Evolutionary conservation across 2,888 invertebrate species (phyloP).

Genomic region (Rhorus exstirpatorius): DNA sequence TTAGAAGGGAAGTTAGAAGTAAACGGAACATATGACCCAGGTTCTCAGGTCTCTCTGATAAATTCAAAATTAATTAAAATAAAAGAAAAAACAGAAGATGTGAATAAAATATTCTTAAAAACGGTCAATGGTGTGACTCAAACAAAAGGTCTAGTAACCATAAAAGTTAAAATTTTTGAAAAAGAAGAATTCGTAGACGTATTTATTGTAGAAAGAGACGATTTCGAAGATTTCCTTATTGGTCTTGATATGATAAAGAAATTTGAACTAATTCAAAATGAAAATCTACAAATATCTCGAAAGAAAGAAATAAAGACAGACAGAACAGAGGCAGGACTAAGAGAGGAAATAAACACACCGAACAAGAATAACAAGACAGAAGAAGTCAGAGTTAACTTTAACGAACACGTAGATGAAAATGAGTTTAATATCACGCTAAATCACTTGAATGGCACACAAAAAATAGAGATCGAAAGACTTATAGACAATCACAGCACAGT

Average conservation of each 20-base stretch:
- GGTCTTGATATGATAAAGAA: conserved; percentile 59
- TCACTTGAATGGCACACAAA: conserved; percentile 41
- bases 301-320: conserved; percentile 57
- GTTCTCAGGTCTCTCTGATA: conserved; percentile 71
- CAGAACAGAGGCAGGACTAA: conserved; percentile 28
- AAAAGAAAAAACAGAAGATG: conserved; percentile 61
- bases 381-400: conserved; percentile 57
- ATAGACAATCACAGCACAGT: too few species aligned
- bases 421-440: conserved; percentile 51
- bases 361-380: conserved; percentile 40
- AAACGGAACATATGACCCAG: conserved; percentile 71
- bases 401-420: conserved; percentile 54
- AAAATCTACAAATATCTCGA: conserved; percentile 64
- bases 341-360: conserved; percentile 45
- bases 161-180: conserved; percentile 70
- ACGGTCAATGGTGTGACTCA: conserved; percentile 57
- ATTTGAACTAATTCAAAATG: conserved; percentile 58
- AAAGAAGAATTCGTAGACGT: conserved; percentile 69
- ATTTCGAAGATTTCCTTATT: conserved; percentile 69
- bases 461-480: conserved; percentile 50
- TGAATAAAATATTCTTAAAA: conserved; percentile 58
- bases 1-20: conserved; percentile 67
- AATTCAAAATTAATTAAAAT: conserved; percentile 68
- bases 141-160: conserved; percentile 68
- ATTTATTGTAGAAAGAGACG: conserved; percentile 67